Evolutionary conservation across 2,888 invertebrate genomes (phyloP).

Genomic region (Halictus ligatus): DNA sequence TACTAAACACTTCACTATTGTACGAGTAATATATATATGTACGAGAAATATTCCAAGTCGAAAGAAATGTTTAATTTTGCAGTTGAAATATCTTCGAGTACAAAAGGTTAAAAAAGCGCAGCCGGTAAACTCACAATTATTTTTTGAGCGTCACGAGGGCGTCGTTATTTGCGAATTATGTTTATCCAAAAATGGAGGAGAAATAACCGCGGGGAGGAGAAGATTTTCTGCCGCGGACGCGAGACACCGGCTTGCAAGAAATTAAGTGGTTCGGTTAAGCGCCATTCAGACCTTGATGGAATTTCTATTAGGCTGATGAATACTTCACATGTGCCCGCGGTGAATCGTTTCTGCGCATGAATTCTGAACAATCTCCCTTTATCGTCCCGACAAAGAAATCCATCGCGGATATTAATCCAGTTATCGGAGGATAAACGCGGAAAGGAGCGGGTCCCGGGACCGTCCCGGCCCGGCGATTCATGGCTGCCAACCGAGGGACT

Average conservation of each 20-base stretch:
- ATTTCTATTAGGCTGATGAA: constrained; percentile 41
- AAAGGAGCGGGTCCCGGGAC: background rate
- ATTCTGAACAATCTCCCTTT: constrained; percentile 16
- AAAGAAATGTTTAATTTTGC: too few relatives aligned
- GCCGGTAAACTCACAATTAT: too few relatives aligned
- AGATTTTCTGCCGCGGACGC: background rate
- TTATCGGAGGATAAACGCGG: constrained; percentile 11
- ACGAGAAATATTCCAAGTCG: too few relatives aligned
- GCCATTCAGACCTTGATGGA: constrained; percentile 31
- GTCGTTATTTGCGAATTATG: too few relatives aligned
- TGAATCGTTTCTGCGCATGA: constrained; percentile 18
- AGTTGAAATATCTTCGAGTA: too few relatives aligned
- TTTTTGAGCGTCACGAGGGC: too few relatives aligned
- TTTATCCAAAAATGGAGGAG: background rate
- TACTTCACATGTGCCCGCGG: constrained; percentile 20
- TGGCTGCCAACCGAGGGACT: background rate
- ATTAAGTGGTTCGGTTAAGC: constrained; percentile 31
- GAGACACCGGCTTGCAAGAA: constrained; percentile 4
- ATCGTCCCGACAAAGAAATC: constrained; percentile 28
- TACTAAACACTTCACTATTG: too few relatives aligned
- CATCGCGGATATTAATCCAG: constrained; percentile 16
- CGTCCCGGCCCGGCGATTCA: background rate
- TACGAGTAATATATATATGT: too few relatives aligned
- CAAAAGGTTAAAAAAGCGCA: too few relatives aligned
- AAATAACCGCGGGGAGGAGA: background rate